Evolutionary conservation across 2,888 invertebrate genomes (phyloP), one percentile per base, ranked within the genome.

Genomic region (Drosophila tanythrix): DNA sequence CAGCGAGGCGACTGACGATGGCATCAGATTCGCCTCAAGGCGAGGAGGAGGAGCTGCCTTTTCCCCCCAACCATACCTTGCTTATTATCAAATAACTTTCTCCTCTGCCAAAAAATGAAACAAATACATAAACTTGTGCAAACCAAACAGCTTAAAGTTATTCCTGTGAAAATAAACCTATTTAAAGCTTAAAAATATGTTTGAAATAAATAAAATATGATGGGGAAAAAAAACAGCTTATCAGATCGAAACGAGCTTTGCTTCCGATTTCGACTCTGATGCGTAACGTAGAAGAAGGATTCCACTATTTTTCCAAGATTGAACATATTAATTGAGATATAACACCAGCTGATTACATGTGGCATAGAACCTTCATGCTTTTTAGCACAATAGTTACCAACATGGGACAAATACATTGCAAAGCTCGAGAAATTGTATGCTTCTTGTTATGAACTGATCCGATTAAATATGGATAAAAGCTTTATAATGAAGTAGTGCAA

Each of bases 1-100:
- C 77, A 63, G 36, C 40, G 15, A 27, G 36, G 15, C n/a, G 31
- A 21, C 31, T 36, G 65, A 35, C 36, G 65, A 35, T 13, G n/a
- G 29, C 52, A 51, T 15, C 35, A 29, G n/a, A 4, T 35, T 18
- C n/a, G 27, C 5, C 27, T 3, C 8, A 35, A 33, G 8, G 15
- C 8, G 4, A 2, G 51, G 33, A 31, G 29, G 6, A 29, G 27
- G 7, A 31, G 25, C 58, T 27, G 7, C 36, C 36, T 18, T 5
- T 8, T 1, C n/a, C 7, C n/a, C 29, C 38, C n/a, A 40, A 40
- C 8, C 35, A 10, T 15, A 3, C 18, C 7, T 27, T 1, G 18
- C 25, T 35, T 35, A n/a, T 29, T 29, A 33, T 46, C 25, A 33
- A 48, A 58, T n/a, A 58, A 18, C 48, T n/a, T 36, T 52, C 15